These are phyloP conservation scores for Naso thynnoides DNA, from an alignment of 2,797 vertebrate genomes.

Conservation along the genomic window DNA sequence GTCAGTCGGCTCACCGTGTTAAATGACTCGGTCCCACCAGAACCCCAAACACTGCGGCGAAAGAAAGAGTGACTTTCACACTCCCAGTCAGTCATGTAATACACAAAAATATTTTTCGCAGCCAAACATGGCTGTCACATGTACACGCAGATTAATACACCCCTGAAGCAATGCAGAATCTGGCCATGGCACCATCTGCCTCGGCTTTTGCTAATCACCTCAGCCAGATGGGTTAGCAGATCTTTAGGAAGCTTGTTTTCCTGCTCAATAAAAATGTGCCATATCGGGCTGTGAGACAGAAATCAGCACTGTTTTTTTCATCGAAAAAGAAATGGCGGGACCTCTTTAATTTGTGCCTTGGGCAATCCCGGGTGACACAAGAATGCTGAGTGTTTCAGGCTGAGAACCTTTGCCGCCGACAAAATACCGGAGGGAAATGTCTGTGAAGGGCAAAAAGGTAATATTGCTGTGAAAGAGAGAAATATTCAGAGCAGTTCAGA, in stretches of 20 bases:
- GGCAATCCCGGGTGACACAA: conserved; percentile 24
- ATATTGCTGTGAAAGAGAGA: conserved; percentile 10
- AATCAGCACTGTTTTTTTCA: neutral
- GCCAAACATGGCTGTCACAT: conserved; percentile 53
- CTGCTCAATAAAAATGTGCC: conserved; percentile 53
- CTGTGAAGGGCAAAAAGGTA: conserved; percentile 43
- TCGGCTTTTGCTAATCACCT: conserved; percentile 81
- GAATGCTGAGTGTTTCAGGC: conserved; percentile 42
- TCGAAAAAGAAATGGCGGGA: conserved; percentile 15
- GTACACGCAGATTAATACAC: conserved; percentile 70
- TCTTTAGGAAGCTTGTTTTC: conserved; percentile 69
- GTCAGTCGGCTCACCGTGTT: conserved; percentile 44
- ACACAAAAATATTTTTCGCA: conserved; percentile 42
- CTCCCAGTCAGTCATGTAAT: conserved; percentile 29
- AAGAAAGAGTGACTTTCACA: conserved; percentile 53
- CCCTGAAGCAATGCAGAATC: conserved; percentile 68
- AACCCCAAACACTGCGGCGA: conserved; percentile 43
- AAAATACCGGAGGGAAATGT: conserved; percentile 38
- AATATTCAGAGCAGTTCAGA: conserved; percentile 21
- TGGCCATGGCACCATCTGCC: conserved; percentile 76
- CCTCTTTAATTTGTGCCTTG: conserved; percentile 13
- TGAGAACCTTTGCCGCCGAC: conserved; percentile 9
- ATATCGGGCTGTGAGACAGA: conserved; percentile 14
- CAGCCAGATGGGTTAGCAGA: conserved; percentile 77
- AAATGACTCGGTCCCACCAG: conserved; percentile 49